Percentiles rank a stretch among this genome's conserved stretches.
These are phyloP conservation scores for Pemphigus obesinymphae DNA, from an alignment of 1,140 invertebrate genomes.

Conservation along the genomic window DNA sequence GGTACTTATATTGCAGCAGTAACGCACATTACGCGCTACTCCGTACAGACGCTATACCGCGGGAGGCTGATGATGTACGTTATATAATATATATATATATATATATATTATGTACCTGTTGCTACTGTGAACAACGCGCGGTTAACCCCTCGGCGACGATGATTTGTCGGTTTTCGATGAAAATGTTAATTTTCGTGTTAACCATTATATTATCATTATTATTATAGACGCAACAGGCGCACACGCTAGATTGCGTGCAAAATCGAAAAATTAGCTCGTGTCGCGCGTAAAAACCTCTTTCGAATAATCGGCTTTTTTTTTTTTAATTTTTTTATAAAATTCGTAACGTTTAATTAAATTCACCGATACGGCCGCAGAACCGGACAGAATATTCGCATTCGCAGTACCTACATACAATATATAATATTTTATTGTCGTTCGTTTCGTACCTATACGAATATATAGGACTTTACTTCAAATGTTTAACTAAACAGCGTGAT, in stretches of 20 bases:
- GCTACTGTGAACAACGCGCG: background rate
- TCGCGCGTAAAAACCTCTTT: too few species aligned
- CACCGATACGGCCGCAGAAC: too few species aligned
- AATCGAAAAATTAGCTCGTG: background rate
- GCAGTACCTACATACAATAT: too few species aligned
- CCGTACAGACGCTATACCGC: background rate
- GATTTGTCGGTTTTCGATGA: constrained; percentile 24
- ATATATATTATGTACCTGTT: background rate
- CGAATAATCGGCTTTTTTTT: too few species aligned
- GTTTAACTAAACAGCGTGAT: too few species aligned
- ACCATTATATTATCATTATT: background rate
- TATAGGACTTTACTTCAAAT: too few species aligned
- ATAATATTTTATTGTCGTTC: too few species aligned
- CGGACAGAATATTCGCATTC: too few species aligned
- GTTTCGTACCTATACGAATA: too few species aligned
- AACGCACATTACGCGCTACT: background rate
- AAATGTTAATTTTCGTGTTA: constrained; percentile 27
- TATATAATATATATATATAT: background rate
- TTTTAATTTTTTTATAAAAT: too few species aligned
- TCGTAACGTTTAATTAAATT: too few species aligned
- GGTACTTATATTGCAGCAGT: too few species aligned
- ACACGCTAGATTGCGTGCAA: background rate
- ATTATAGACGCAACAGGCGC: background rate
- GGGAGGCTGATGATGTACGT: background rate
- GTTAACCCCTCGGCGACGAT: constrained; percentile 20